Conservation (phyloP, 2,888 invertebrate genomes). For the Melitaea athalia region DNA sequence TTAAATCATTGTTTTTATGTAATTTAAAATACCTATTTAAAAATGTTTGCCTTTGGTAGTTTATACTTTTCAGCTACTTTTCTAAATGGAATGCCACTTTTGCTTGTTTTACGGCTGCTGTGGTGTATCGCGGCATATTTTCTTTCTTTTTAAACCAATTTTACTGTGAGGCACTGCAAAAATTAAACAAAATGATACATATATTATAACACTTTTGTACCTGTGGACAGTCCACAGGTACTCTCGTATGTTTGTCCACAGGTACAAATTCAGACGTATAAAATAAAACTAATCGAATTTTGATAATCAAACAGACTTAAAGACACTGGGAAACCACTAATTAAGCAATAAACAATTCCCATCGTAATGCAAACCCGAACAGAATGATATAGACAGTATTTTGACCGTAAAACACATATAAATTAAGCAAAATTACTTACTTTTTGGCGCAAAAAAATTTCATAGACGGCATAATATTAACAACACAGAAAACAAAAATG, state of each 20-base stretch:
- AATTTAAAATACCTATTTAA: too few species aligned
- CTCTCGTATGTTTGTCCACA: neutral
- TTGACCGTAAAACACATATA: neutral
- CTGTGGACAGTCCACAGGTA: slow-evolving; percentile 13
- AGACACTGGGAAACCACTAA: neutral
- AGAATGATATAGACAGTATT: neutral
- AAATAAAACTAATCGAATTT: neutral
- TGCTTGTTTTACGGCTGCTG: neutral
- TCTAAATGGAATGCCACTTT: too few species aligned
- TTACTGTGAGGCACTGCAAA: slow-evolving; percentile 10
- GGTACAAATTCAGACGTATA: slow-evolving; percentile 1
- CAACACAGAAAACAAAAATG: too few species aligned
- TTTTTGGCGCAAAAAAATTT: neutral
- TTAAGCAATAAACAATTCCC: neutral
- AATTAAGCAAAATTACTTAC: neutral
- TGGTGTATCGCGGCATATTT: neutral
- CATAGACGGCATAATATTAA: too few species aligned
- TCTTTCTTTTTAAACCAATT: neutral
- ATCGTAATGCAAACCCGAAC: neutral
- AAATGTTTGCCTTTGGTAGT: too few species aligned
- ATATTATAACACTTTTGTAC: slow-evolving; percentile 2
- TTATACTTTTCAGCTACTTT: too few species aligned
- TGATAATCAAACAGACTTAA: neutral
- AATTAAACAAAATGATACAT: neutral
- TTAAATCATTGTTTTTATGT: too few species aligned